Evolutionary conservation across 1,140 invertebrate species (phyloP).

Genomic region (Drosophila neocordata): DNA sequence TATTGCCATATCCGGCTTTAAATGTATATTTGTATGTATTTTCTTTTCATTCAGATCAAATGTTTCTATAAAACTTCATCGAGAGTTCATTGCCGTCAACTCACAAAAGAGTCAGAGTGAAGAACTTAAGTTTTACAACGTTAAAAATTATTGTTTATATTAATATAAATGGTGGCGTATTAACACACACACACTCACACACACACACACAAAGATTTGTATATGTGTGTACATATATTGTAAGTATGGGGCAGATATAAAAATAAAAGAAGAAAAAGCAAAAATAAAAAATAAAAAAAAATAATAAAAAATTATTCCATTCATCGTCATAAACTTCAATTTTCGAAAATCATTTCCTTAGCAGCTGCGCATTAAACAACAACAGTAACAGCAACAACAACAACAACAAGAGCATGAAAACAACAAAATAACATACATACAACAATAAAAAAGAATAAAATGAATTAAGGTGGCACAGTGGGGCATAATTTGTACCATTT

Average conservation of each 20-base stretch:
- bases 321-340: slow-evolving; percentile 82
- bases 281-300: slow-evolving; percentile 48
- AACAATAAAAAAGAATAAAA: slow-evolving; percentile 55
- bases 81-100: slow-evolving; percentile 49
- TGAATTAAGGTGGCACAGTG: slow-evolving; percentile 73
- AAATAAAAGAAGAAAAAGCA: slow-evolving; percentile 40
- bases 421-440: slow-evolving; percentile 31
- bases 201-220: not conserved
- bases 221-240: not conserved
- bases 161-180: slow-evolving; percentile 72
- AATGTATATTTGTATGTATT: not conserved
- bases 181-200: slow-evolving; percentile 43
- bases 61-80: not conserved
- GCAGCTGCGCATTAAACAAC: slow-evolving; percentile 74
- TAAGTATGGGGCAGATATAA: slow-evolving; percentile 29
- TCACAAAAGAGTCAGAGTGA: slow-evolving; percentile 9
- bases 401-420: slow-evolving; percentile 46
- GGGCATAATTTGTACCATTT: slow-evolving; percentile 53
- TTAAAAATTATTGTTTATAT: slow-evolving; percentile 71
- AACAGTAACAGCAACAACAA: slow-evolving; percentile 48
- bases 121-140: slow-evolving; percentile 67
- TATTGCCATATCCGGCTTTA: not conserved
- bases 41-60: slow-evolving; percentile 3
- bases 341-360: slow-evolving; percentile 82
- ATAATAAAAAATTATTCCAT: slow-evolving; percentile 67